Evolutionary conservation across 2,888 invertebrate species (phyloP).

Genomic region (Drosophila nr. medialis): DNA sequence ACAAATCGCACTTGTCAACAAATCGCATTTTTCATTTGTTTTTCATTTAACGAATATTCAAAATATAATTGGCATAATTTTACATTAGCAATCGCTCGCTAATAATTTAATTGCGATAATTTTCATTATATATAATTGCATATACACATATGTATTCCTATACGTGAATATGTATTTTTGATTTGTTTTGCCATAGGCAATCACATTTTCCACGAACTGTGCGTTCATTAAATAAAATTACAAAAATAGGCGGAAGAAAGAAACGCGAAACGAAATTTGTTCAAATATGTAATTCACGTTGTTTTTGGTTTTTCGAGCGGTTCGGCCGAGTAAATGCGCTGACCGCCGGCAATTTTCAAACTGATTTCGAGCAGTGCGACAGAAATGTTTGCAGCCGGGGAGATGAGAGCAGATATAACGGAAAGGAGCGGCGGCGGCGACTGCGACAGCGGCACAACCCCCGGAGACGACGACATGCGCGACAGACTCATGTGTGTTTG

Average conservation of each 20-base stretch:
- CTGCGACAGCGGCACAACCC: conserved; percentile 30
- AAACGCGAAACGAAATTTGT: conserved; percentile 16
- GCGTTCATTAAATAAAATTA: conserved; percentile 32
- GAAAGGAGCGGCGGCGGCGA: conserved; percentile 10
- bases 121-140: conserved; percentile 8
- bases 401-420: conserved; percentile 55
- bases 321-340: conserved; percentile 64
- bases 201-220: conserved; percentile 18
- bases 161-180: background rate
- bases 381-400: conserved; percentile 34
- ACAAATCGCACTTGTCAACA: conserved; percentile 15
- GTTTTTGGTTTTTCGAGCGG: conserved; percentile 26
- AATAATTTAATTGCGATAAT: conserved; percentile 23
- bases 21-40: background rate
- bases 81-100: conserved; percentile 6
- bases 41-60: conserved; percentile 8
- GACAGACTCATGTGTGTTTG: conserved; percentile 40
- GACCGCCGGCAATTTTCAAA: conserved; percentile 81
- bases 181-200: background rate
- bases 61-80: conserved; percentile 12
- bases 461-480: conserved; percentile 63
- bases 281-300: conserved; percentile 26
- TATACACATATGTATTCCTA: background rate
- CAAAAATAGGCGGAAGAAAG: conserved; percentile 23
- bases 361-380: conserved; percentile 70